These are phyloP conservation scores for Thalassarche chlororhynchos DNA, from an alignment of 2,113 vertebrate genomes.

Conservation along the genomic window DNA sequence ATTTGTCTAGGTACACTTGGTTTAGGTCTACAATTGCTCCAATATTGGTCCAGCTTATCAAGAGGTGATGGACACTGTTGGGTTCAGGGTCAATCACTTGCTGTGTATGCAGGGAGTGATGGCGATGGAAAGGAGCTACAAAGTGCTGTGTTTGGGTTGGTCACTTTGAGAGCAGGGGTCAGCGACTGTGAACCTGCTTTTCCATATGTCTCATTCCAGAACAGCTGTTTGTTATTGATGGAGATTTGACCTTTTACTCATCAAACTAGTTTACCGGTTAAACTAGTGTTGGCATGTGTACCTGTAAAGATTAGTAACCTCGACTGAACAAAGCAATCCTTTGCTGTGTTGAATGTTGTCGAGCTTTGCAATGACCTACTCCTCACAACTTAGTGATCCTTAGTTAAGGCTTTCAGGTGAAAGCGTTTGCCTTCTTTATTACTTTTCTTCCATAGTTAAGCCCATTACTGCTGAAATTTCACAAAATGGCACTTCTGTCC, in stretches of 20 bases:
- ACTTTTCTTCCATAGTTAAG: not conserved
- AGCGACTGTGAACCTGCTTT: not conserved
- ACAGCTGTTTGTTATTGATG: not conserved
- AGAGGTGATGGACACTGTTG: not conserved
- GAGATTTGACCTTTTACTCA: not conserved
- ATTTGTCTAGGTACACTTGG: not conserved
- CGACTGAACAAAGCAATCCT: not conserved
- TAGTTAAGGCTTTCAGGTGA: not conserved
- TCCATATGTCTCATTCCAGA: accelerated
- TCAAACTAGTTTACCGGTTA: not conserved
- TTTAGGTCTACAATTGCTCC: not conserved
- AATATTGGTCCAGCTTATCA: not conserved
- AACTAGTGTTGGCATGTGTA: accelerated
- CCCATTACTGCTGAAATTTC: not conserved
- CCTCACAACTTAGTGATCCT: not conserved
- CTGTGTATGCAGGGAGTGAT: not conserved
- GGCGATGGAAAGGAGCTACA: not conserved
- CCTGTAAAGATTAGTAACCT: not conserved
- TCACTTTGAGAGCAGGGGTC: not conserved
- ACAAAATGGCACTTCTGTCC: not conserved
- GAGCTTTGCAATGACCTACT: not conserved
- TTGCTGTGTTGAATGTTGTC: not conserved
- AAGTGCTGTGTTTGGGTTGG: not conserved
- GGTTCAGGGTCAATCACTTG: not conserved
- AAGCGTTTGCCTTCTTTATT: not conserved